phyloP scores from a whole-genome alignment of 2,113 vertebrate species.

The Clarias batrachus region DNA sequence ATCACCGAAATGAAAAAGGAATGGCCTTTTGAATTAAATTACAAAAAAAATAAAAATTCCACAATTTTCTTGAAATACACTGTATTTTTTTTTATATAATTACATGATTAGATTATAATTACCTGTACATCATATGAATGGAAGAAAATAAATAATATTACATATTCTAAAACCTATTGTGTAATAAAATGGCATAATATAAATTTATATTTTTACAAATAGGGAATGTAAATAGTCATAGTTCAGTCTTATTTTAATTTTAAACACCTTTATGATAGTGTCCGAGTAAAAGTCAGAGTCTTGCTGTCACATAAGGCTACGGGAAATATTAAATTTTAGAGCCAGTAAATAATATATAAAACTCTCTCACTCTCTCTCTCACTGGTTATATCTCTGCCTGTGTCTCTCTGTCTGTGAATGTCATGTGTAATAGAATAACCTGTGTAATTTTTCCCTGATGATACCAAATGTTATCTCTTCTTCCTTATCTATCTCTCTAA shows the following conservation, averaged over 20 bases:
- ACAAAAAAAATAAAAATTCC: too few species aligned
- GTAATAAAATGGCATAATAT: not conserved
- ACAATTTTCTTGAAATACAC: too few species aligned
- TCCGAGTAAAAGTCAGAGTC: not conserved
- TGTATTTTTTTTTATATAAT: not conserved
- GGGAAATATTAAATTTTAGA: not conserved
- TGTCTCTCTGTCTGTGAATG: slow-evolving; percentile 25
- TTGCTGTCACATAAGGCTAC: not conserved
- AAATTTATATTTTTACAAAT: not conserved
- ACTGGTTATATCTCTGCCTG: not conserved
- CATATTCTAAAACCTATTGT: not conserved
- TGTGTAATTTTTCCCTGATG: slow-evolving; percentile 35
- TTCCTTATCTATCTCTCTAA: slow-evolving; percentile 18
- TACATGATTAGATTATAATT: not conserved
- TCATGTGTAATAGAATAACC: slow-evolving; percentile 37
- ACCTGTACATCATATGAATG: not conserved
- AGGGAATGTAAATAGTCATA: not conserved
- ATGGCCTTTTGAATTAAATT: too few species aligned
- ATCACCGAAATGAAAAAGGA: too few species aligned
- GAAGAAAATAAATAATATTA: not conserved
- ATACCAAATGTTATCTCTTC: slow-evolving; percentile 25
- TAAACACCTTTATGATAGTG: not conserved
- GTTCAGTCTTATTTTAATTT: not conserved
- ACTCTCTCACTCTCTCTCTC: not conserved
- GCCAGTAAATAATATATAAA: not conserved